phyloP scores from a whole-genome alignment of 2,888 invertebrate species.

The Enchytraeus crypticus region DNA sequence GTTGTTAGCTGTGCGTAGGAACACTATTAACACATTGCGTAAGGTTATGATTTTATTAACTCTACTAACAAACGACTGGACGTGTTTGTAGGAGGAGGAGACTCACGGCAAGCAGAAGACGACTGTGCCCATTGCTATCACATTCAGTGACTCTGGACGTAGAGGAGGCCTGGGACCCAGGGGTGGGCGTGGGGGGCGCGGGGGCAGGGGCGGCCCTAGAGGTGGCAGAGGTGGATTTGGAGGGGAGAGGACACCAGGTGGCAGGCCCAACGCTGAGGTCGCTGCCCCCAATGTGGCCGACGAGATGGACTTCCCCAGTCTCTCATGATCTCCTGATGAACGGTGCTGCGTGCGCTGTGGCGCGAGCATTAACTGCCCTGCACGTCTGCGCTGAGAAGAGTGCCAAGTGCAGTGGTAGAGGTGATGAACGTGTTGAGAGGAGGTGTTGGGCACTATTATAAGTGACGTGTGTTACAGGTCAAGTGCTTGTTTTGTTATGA shows the following conservation, averaged over 20 bases:
- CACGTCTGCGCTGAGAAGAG: too few species aligned
- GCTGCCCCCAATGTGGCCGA: conserved; percentile 6
- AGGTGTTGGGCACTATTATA: too few species aligned
- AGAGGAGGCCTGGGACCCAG: neutral
- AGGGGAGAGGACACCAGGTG: neutral
- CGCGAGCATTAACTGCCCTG: too few species aligned
- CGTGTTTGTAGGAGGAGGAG: neutral
- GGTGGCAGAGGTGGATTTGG: neutral
- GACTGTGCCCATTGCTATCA: conserved; percentile 6
- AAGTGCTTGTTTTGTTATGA: too few species aligned
- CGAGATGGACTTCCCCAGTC: conserved; percentile 9
- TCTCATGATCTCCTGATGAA: neutral
- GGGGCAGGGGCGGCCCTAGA: conserved; percentile 1
- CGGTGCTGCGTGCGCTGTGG: too few species aligned
- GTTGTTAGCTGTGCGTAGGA: too few species aligned
- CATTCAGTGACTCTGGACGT: conserved; percentile 1
- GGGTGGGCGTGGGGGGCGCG: neutral
- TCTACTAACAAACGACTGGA: too few species aligned
- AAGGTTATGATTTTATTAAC: too few species aligned
- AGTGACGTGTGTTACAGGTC: too few species aligned
- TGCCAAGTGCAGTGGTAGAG: too few species aligned
- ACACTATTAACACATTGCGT: too few species aligned
- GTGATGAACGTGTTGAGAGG: too few species aligned
- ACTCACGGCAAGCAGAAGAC: conserved; percentile 4
- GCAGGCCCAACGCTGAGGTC: neutral